These are phyloP conservation scores for Acrocyrtus sp. DNA, from an alignment of 2,888 invertebrate genomes.

Conservation along the genomic window DNA sequence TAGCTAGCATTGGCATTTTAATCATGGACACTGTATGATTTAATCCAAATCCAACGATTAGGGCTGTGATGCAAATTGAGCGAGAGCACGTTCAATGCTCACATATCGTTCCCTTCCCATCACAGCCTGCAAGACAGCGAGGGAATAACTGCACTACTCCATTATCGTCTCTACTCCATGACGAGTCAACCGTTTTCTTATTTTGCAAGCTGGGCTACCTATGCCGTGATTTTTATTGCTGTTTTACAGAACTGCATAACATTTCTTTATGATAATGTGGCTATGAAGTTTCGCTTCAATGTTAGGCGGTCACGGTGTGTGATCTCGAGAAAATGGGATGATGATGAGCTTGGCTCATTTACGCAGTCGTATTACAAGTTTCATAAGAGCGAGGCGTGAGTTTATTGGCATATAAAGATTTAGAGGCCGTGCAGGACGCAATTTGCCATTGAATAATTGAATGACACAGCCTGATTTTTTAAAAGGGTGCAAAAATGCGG, in stretches of 20 bases:
- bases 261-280: not conserved
- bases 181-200: not conserved
- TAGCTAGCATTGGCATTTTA: no score
- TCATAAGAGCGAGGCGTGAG: not conserved
- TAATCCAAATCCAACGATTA: no score
- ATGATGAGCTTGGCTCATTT: not conserved
- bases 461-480: no score
- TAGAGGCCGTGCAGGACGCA: not conserved
- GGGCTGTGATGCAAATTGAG: no score
- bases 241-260: not conserved
- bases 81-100: no score
- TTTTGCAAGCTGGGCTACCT: not conserved
- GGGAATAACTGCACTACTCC: no score
- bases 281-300: not conserved
- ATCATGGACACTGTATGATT: no score
- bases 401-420: no score
- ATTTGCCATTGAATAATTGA: not conserved
- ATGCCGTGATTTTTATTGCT: not conserved
- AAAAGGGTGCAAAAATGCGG: not conserved
- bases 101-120: not conserved
- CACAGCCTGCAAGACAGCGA: no score
- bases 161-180: not conserved
- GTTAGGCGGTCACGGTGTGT: not conserved
- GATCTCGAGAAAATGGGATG: not conserved
- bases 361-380: not conserved